phyloP scores from a whole-genome alignment of 2,113 vertebrate genomes.

The Petaurus breviceps region DNA sequence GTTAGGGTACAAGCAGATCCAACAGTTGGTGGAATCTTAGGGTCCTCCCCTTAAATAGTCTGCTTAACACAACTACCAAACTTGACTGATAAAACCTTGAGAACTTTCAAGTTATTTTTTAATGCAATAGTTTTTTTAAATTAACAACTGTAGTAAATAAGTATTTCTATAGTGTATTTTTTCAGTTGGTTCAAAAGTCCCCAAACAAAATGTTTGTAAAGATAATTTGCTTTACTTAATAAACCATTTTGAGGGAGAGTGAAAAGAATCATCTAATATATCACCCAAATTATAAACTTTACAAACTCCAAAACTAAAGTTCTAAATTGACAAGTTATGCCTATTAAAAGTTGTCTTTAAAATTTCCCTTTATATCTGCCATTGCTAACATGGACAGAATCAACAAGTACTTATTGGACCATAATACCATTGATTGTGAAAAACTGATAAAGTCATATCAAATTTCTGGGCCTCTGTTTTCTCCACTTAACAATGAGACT shows the following conservation, averaged over 20 bases:
- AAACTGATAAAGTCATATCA: too few species aligned
- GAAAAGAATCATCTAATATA: not conserved
- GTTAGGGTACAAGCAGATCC: not conserved
- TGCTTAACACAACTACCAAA: not conserved
- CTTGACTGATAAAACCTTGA: not conserved
- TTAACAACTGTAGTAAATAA: not conserved
- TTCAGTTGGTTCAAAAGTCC: not conserved
- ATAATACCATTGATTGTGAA: too few species aligned
- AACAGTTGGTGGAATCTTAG: not conserved
- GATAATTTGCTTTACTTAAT: not conserved
- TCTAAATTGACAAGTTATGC: not conserved
- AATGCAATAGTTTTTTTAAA: not conserved
- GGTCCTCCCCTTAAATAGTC: not conserved
- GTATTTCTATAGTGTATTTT: not conserved
- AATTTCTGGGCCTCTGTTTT: too few species aligned
- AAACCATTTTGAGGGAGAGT: not conserved
- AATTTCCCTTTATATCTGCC: too few species aligned
- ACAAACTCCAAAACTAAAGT: not conserved
- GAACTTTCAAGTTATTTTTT: not conserved
- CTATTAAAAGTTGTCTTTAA: too few species aligned
- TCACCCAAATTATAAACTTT: not conserved
- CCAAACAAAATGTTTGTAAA: not conserved
- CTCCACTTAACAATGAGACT: not conserved
- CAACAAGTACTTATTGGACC: too few species aligned
- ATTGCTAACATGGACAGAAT: too few species aligned